Conservation (phyloP, 2,888 invertebrate genomes). For the Torymus aiolomorphi region DNA sequence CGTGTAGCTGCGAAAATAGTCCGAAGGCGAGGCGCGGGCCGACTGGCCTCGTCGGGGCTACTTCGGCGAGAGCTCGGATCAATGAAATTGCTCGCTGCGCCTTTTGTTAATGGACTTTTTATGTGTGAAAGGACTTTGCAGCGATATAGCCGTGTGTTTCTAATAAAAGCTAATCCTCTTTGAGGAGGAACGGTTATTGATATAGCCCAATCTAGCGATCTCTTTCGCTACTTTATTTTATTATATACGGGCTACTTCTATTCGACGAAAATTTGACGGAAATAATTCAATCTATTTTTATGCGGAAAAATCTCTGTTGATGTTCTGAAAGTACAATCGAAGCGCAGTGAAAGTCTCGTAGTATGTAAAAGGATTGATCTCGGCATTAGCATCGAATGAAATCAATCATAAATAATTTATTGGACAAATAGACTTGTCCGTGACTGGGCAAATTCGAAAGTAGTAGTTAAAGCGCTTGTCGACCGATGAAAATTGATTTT, state of each 20-base stretch:
- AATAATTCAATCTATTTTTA: too few species aligned
- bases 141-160: background rate
- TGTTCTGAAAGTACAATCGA: background rate
- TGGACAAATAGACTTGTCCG: slow-evolving; percentile 37
- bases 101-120: slow-evolving; percentile 43
- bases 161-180: background rate
- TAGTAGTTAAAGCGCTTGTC: slow-evolving; percentile 6
- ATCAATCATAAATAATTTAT: slow-evolving; percentile 30
- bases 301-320: too few species aligned
- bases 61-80: slow-evolving; percentile 3
- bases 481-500: slow-evolving; percentile 33
- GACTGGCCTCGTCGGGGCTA: too few species aligned
- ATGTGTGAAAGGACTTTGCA: slow-evolving; percentile 11
- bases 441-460: slow-evolving; percentile 21
- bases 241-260: background rate
- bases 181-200: background rate
- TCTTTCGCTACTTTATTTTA: background rate
- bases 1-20: background rate
- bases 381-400: too few species aligned
- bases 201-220: background rate
- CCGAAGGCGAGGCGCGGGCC: too few species aligned
- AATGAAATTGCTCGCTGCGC: background rate
- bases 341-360: too few species aligned
- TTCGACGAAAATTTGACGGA: too few species aligned
- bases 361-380: too few species aligned